Conservation (phyloP, 2,113 vertebrate species). For the Maccullochella peelii region DNA sequence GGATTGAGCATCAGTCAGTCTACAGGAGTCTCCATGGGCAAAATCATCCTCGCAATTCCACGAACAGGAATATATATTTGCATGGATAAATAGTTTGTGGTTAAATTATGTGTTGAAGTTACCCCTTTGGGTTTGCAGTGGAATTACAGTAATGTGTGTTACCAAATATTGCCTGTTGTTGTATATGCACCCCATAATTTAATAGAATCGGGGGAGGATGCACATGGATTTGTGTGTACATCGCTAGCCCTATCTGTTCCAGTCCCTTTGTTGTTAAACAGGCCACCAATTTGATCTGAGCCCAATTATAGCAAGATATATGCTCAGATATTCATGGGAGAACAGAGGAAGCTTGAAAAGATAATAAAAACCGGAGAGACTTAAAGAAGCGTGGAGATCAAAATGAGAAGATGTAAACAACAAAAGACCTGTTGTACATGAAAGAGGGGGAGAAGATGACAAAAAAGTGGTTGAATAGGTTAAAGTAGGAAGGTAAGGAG, state of each 20-base stretch:
- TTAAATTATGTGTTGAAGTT: constrained; percentile 31
- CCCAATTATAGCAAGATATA: constrained; percentile 74
- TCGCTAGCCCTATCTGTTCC: constrained; percentile 34
- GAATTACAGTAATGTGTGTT: constrained; percentile 41
- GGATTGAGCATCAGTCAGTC: constrained; percentile 35
- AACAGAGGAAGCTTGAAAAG: constrained; percentile 47
- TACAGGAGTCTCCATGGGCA: background rate
- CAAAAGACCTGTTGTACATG: constrained; percentile 11
- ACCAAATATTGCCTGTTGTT: constrained; percentile 52
- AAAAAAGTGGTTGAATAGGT: constrained; percentile 35
- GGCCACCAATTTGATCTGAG: constrained; percentile 64
- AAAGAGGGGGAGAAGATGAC: constrained; percentile 29
- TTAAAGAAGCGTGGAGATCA: constrained; percentile 24
- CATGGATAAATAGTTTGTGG: constrained; percentile 7
- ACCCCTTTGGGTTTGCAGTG: constrained; percentile 16
- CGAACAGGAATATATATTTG: constrained; percentile 18
- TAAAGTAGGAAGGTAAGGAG: background rate
- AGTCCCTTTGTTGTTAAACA: constrained; percentile 48
- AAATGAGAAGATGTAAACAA: constrained; percentile 35
- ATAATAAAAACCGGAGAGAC: constrained; percentile 35
- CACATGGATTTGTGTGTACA: constrained; percentile 31
- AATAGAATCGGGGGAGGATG: constrained; percentile 18
- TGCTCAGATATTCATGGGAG: constrained; percentile 54
- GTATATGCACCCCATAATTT: constrained; percentile 46
- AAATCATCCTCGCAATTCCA: constrained; percentile 6